These are phyloP conservation scores for Limnephilus marmoratus DNA, from an alignment of 2,888 invertebrate genomes.

Conservation along the genomic window DNA sequence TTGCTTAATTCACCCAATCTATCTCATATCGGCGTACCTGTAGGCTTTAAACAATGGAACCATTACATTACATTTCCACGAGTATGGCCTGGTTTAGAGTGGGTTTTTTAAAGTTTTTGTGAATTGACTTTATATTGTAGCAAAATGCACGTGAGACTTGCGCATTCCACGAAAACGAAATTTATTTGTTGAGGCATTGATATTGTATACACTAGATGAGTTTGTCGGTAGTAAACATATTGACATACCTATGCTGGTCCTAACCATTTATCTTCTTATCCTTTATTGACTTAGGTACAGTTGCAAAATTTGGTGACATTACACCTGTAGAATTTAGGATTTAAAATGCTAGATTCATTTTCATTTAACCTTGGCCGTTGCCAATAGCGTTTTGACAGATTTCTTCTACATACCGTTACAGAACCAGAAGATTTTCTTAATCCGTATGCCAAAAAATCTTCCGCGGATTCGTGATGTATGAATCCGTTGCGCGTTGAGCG, in stretches of 20 bases:
- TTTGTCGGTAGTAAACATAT: not conserved
- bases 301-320: not conserved
- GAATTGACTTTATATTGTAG: not conserved
- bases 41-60: not conserved
- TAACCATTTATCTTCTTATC: not conserved
- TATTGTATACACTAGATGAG: not conserved
- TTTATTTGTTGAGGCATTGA: not conserved
- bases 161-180: not conserved
- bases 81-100: not conserved
- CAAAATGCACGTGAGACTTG: not conserved
- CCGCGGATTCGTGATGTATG: too few relatives aligned
- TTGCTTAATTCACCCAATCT: not conserved
- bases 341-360: not conserved
- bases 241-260: not conserved
- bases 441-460: too few relatives aligned
- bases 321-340: not conserved
- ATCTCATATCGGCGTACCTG: not conserved
- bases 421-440: too few relatives aligned
- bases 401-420: too few relatives aligned
- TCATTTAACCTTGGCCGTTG: too few relatives aligned
- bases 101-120: not conserved
- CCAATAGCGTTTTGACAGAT: too few relatives aligned
- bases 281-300: not conserved
- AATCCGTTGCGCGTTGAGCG: too few relatives aligned
- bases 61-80: not conserved